Evolutionary conservation across 2,797 vertebrate genomes (phyloP).

Genomic region (Morus bassanus): DNA sequence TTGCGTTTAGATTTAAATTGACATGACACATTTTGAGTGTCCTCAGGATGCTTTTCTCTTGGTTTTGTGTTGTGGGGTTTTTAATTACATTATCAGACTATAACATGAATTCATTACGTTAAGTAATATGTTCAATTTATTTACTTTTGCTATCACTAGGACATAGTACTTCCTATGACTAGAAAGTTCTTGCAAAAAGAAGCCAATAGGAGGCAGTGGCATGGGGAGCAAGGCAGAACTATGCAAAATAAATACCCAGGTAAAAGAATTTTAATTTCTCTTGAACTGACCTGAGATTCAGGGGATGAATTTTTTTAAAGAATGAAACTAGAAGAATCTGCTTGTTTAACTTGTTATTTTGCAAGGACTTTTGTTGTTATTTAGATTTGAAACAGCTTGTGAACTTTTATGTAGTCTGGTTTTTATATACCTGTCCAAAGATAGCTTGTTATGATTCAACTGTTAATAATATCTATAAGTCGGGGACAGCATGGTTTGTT

Average conservation of each 20-base stretch:
- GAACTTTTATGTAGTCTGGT: background rate
- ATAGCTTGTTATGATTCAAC: constrained; percentile 6
- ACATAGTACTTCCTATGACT: background rate
- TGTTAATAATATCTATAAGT: background rate
- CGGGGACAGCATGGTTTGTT: background rate
- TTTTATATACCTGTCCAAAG: background rate
- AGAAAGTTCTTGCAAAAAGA: background rate
- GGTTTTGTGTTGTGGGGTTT: no score
- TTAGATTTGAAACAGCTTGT: background rate
- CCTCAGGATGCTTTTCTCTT: background rate
- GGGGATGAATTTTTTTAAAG: background rate
- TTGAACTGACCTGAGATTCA: background rate
- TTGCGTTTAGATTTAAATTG: background rate
- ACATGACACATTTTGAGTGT: background rate
- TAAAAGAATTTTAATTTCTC: background rate
- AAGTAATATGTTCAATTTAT: background rate
- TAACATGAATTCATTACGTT: background rate
- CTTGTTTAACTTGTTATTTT: background rate
- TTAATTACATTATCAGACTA: background rate
- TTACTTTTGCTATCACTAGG: background rate
- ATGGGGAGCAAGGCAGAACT: background rate
- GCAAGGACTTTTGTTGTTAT: background rate
- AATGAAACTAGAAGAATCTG: background rate
- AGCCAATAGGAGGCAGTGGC: background rate
- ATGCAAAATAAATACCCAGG: background rate